Evolutionary conservation across 1,140 invertebrate genomes (phyloP), one percentile per base, ranked within the genome.

Genomic region (Chironomus tepperi): DNA sequence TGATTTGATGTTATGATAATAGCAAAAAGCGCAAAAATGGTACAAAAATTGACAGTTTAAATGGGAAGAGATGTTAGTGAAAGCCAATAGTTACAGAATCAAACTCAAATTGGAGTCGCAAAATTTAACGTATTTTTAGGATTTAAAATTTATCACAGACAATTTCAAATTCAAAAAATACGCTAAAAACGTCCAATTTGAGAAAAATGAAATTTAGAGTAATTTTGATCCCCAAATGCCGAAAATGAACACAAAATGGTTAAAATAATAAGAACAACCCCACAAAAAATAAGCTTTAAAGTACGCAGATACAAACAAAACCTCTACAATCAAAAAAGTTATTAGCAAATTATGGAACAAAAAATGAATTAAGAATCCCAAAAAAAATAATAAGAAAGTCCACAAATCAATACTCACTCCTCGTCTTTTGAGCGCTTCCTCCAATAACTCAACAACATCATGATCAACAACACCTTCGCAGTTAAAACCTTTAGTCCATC

Each of bases 401-500:
- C n/a, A n/a, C n/a, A n/a, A 73, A 43, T 57, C 42, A 21, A 67
- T 74, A 76, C 75, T 76, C 78, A 84, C 85, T 91, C 90, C 90
- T 81, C 91, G 86, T 77, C 91, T 86, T 21, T 87, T 85, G 70
- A 97, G 91, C 7, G 96, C 95, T 77, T 95, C 91, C 79, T 94
- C 89, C 0, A 98, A 84, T 77, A 97, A 83, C 78, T 88, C 84
- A 0, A 96, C 95, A 19, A 98, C 95, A 84, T 98, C 95, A 78
- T 96, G 86, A 6, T 92, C 92, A 74, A 94, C 93, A 0, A 96
- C 94, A 2, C 93, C 94, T 1, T 87, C 86, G 80, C 94, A 96
- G 74, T 91, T 94, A 83, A 98, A 98, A 0, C 96, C 96, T 83
- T 98, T 98, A 2, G 98, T 99, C 98, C 98, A 99, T 21, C 89